Base-by-base conservation (phyloP, 1,140 invertebrate species). In the Phocides pigmalion region DNA sequence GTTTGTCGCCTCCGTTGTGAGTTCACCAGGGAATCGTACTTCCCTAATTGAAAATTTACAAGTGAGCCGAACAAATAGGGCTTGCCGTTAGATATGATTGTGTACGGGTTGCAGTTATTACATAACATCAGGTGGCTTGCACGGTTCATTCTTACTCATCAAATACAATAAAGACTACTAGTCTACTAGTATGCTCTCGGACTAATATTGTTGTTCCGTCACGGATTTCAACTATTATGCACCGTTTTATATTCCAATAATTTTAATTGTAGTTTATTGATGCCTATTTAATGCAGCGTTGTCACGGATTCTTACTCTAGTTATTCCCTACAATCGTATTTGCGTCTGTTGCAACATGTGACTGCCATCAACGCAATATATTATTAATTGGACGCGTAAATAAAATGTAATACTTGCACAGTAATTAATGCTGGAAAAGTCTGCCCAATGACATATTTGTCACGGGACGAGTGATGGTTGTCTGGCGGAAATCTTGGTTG, bases 241-340 rank as follows among this genome's bases (percentile, higher is more conserved):
- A 50, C 25, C 35, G 22, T 51, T 37, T 53, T 9, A 53, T 37
- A 37, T 32, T 32, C 28, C 6, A 6, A 37, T 37, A 53, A 51
- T 51, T 51, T 51, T 51, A 51, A 53, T 53, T 53, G 32, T 50
- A 5, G 28, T 53, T 53, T 37, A 42, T 12, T 42, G 19, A 56
- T 56, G 37, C 53, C 15, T 56, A 56, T 56, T 56, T 44, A 56
- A 56, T 56, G 39, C 53, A 56, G 19, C 17, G 39, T 44, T 41
- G 20, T 56, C 53, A 56, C 53, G 53, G 53, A 42, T 56, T 44
- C 15, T 5, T 56, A 44, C 9, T 14, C 14, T 44, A 28, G 39
- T 56, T 44, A 44, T 56, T 44, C 53, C 19, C 9, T 28, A 56
- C 39, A 25, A 44, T 56, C 17, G 39, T 8, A 42, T 44, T 22